Evolutionary conservation across 2,888 invertebrate genomes (phyloP).

Genomic region (Prenolepis imparis): DNA sequence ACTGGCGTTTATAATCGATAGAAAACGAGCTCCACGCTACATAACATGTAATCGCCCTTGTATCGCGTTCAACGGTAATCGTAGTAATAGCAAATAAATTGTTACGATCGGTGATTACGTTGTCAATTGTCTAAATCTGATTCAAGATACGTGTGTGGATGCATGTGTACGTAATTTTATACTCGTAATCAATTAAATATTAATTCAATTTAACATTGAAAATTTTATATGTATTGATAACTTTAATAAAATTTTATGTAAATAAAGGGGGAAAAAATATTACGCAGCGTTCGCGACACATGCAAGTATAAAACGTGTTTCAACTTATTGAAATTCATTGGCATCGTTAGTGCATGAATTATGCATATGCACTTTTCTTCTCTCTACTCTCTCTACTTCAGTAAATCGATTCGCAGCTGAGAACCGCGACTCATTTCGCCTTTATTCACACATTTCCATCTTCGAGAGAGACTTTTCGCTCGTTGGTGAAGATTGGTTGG

Average conservation of each 20-base stretch:
- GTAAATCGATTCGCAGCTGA: not conserved
- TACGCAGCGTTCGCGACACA: not conserved
- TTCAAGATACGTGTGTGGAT: not conserved
- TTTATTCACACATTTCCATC: constrained; percentile 30
- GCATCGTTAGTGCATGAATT: not conserved
- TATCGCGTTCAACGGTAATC: constrained; percentile 66
- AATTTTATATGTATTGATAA: not conserved
- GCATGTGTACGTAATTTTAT: not conserved
- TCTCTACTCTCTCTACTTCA: not conserved
- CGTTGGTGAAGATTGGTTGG: not conserved
- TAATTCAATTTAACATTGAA: not conserved
- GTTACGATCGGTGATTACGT: constrained; percentile 21
- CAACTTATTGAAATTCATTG: not conserved
- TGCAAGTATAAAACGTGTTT: not conserved
- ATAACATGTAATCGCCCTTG: constrained; percentile 55
- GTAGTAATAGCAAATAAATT: constrained; percentile 69
- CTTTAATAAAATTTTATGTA: not conserved
- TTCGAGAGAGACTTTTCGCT: not conserved
- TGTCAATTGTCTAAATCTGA: constrained; percentile 6
- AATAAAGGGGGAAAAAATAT: not conserved
- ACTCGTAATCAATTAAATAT: not conserved
- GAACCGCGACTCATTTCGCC: not conserved
- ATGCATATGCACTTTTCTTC: not conserved
- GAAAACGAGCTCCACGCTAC: constrained; percentile 51
- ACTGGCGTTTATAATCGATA: constrained; percentile 60